These are phyloP conservation scores for Phycodurus eques DNA, from an alignment of 2,113 vertebrate genomes.

Conservation along the genomic window DNA sequence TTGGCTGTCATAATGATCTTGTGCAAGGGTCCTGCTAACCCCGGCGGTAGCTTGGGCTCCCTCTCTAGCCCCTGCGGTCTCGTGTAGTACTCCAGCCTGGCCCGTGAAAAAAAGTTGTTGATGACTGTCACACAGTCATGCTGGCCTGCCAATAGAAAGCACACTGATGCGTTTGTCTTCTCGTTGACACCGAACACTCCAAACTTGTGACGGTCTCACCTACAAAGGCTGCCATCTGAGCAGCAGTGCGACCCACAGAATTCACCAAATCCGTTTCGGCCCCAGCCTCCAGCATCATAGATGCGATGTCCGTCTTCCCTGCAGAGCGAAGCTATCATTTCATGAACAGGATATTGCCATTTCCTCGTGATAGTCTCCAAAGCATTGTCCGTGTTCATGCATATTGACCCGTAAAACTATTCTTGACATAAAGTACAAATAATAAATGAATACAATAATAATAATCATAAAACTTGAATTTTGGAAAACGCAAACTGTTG, in stretches of 20 bases:
- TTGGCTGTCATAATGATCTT: conserved; percentile 93
- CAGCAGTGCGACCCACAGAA: conserved; percentile 91
- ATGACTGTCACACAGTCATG: conserved; percentile 93
- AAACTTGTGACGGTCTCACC: conserved; percentile 65
- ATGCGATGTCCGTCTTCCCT: conserved; percentile 92
- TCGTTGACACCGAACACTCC: no score
- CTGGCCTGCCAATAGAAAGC: conserved; percentile 76
- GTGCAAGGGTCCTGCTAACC: conserved; percentile 85
- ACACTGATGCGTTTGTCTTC: background rate
- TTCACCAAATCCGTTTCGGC: conserved; percentile 89
- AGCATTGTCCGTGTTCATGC: no score
- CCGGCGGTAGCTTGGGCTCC: conserved; percentile 85
- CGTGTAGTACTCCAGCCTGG: conserved; percentile 88
- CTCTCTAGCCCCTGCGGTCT: conserved; percentile 86
- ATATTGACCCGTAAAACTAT: no score
- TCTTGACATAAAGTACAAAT: no score
- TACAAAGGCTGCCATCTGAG: conserved; percentile 96
- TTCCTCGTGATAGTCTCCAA: background rate
- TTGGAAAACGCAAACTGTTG: no score
- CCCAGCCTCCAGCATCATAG: conserved; percentile 90
- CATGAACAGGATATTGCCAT: background rate
- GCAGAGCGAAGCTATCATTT: background rate
- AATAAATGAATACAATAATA: no score
- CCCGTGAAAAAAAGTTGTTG: conserved; percentile 91
- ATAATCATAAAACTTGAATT: no score